Percentiles rank a stretch among this genome's conserved stretches.
phyloP scores from a whole-genome alignment of 1,140 invertebrate genomes.

The Drosophila cardini region DNA sequence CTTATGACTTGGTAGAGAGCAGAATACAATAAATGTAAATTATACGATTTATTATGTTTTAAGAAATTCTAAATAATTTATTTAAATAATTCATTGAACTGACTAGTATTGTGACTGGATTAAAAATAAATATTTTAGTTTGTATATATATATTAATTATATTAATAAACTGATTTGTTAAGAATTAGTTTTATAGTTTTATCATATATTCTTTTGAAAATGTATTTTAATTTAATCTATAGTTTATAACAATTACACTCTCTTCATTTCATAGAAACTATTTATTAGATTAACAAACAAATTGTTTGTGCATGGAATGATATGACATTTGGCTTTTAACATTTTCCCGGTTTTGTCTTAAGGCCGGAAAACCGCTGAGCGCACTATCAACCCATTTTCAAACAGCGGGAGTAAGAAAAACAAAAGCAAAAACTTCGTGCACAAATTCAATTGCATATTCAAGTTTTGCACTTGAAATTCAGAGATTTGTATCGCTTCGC shows the following conservation, averaged over 20 bases:
- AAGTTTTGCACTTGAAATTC: slow-evolving; percentile 82
- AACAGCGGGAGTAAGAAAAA: slow-evolving; percentile 22
- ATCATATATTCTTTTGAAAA: background rate
- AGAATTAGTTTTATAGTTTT: background rate
- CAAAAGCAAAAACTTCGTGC: slow-evolving; percentile 34
- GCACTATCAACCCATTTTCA: slow-evolving; percentile 24
- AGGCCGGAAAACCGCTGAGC: slow-evolving; percentile 23
- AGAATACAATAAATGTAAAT: background rate
- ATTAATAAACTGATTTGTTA: too few species aligned
- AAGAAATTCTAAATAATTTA: too few species aligned
- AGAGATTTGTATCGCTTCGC: slow-evolving; percentile 73
- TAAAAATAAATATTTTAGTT: too few species aligned
- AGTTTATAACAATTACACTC: background rate
- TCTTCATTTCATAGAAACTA: background rate
- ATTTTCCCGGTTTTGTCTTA: slow-evolving; percentile 22
- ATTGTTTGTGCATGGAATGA: background rate
- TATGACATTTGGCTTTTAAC: slow-evolving; percentile 18
- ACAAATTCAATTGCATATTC: slow-evolving; percentile 81
- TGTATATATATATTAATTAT: too few species aligned
- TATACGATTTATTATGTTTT: too few species aligned
- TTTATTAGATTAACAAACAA: slow-evolving; percentile 23
- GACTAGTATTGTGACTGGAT: too few species aligned
- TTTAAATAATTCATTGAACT: too few species aligned
- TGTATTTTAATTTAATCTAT: background rate
- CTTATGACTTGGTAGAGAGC: slow-evolving; percentile 15